Evolutionary conservation across 53 echinoderm and acorn worm species (phyloP), one percentile per base, ranked within the genome.

Genomic region (Patiria pectinifera): DNA sequence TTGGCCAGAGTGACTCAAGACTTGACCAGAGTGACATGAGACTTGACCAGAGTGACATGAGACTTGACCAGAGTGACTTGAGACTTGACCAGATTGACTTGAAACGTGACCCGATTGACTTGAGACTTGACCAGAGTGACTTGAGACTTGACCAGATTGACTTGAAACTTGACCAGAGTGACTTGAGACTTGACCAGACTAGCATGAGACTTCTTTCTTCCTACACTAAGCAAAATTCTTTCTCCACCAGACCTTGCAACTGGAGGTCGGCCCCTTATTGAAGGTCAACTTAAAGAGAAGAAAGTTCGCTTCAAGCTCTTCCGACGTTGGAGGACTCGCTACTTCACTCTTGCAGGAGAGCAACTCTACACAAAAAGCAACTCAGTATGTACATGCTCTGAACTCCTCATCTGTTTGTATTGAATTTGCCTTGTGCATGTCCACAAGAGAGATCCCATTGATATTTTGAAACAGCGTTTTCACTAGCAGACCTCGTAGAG

Each of bases 281-380:
- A 98, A 88, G 96, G 98, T 21, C 96, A 96, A 60, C 95, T 98
- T 46, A 98, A 95, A 66, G 95, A 96, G 90, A 98, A 96, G 98
- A 95, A 93, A 76, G 95, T 96, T 3, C 86, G 96, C 18, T 98
- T 95, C 95, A 98, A 96, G 71, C 94, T 96, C 16, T 96, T 98
- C 85, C 91, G 87, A 13, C 93, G 96, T 26, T 98, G 96, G 96
- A 96, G 94, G 80, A 98, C 96, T 12, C 93, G 95, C 47, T 98
- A 96, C 89, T 96, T 97, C 78, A 97, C 96, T 10, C 85, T 98
- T 21, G 94, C 96, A 9, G 96, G 96, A 25, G 98, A 98, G 85
- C 95, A 92, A 59, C 82, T 97, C 2, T 91, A 77, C 87, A 87
- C 87, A 43, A 95, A 96, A 81, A 95, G 80, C 77, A 96, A 93